These are phyloP conservation scores for Cantharis rufa DNA, from an alignment of 2,888 invertebrate genomes.

Conservation along the genomic window DNA sequence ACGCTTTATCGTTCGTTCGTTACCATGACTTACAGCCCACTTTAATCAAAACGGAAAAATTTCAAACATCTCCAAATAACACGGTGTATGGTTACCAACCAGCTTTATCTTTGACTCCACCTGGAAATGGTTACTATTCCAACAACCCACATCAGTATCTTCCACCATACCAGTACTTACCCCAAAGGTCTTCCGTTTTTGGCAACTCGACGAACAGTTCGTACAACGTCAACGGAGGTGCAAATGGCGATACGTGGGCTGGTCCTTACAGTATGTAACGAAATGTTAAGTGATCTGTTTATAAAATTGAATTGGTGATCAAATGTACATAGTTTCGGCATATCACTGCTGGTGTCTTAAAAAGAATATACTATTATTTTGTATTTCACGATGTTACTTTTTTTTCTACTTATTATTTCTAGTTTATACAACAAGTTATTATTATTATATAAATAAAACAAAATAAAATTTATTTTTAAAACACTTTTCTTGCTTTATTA, in stretches of 20 bases:
- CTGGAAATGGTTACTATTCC: slow-evolving; percentile 44
- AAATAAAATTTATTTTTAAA: neutral
- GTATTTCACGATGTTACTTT: neutral
- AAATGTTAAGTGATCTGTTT: neutral
- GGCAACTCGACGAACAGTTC: slow-evolving; percentile 41
- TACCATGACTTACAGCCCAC: slow-evolving; percentile 52
- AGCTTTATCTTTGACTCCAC: slow-evolving; percentile 35
- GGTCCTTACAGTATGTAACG: slow-evolving; percentile 30
- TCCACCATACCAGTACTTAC: slow-evolving; percentile 54
- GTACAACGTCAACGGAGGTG: slow-evolving; percentile 43
- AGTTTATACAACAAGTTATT: neutral
- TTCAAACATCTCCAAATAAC: slow-evolving; percentile 28
- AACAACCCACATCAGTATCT: slow-evolving; percentile 49
- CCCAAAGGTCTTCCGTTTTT: slow-evolving; percentile 47
- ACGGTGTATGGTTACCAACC: slow-evolving; percentile 42
- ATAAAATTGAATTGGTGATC: neutral
- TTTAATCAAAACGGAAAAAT: slow-evolving; percentile 49
- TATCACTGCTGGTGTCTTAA: neutral
- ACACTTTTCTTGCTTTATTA: neutral
- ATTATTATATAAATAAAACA: neutral
- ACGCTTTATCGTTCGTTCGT: slow-evolving; percentile 38
- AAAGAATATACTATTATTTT: neutral
- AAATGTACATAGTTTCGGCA: neutral
- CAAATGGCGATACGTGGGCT: slow-evolving; percentile 49
- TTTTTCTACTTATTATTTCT: neutral